Evolutionary conservation across 2,797 vertebrate species (phyloP).

Genomic region (Anabacerthia variegaticeps): DNA sequence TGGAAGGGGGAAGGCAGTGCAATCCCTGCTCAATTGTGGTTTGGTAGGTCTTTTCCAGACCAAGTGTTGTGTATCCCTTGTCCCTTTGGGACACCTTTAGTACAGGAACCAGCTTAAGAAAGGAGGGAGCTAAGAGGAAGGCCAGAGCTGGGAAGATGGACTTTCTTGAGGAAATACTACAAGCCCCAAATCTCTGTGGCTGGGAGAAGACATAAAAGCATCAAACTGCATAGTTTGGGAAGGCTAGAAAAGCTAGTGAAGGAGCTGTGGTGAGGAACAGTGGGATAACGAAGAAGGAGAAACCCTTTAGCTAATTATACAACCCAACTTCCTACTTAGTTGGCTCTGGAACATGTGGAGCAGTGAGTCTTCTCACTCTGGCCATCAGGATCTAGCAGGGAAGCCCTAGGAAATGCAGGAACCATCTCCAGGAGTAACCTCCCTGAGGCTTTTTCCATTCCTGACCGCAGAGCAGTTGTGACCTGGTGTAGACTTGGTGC

Average conservation of each 20-base stretch:
- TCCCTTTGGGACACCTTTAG: neutral
- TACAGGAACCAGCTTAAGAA: neutral
- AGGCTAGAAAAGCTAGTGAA: neutral
- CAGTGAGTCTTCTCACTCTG: neutral
- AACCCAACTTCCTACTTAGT: neutral
- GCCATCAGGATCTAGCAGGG: neutral
- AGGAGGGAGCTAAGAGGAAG: neutral
- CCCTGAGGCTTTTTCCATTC: neutral
- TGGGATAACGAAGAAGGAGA: neutral
- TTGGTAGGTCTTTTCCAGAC: neutral
- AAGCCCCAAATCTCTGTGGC: neutral
- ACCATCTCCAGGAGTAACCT: neutral
- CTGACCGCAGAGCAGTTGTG: neutral
- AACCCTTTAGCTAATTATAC: neutral
- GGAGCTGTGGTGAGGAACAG: neutral
- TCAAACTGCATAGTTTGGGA: neutral
- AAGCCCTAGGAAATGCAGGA: neutral
- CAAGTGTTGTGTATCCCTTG: neutral
- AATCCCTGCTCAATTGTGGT: neutral
- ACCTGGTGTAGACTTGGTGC: neutral
- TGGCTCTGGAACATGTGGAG: neutral
- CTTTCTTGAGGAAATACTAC: constrained; percentile 5
- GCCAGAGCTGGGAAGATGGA: neutral
- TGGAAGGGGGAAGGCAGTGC: neutral
- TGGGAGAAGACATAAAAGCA: neutral